Evolutionary conservation across 2,113 vertebrate genomes (phyloP).

Genomic region (Nematolebias whitei): DNA sequence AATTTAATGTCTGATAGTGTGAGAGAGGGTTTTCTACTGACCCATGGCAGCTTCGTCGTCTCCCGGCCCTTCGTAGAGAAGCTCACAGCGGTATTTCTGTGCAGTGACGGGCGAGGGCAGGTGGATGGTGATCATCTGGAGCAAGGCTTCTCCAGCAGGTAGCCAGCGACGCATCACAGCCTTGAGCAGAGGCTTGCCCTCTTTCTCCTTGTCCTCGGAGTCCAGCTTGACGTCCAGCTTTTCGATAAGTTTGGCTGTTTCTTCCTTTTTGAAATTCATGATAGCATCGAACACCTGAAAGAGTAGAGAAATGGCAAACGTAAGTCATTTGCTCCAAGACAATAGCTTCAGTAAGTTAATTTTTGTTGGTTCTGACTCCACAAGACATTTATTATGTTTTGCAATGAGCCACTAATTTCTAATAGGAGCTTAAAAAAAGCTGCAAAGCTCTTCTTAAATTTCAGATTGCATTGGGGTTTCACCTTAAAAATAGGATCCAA

Average conservation of each 20-base stretch:
- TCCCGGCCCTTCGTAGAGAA: slow-evolving; percentile 93
- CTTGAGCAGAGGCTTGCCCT: slow-evolving; percentile 92
- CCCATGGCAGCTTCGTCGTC: slow-evolving; percentile 96
- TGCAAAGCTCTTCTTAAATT: neutral
- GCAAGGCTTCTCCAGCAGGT: slow-evolving; percentile 91
- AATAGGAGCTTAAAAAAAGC: neutral
- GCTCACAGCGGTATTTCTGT: slow-evolving; percentile 94
- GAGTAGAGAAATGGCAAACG: neutral
- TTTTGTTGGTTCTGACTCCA: too few species aligned
- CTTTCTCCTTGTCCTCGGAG: slow-evolving; percentile 90
- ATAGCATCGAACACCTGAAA: slow-evolving; percentile 91
- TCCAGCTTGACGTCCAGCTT: slow-evolving; percentile 94
- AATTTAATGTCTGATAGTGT: neutral
- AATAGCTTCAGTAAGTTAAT: neutral
- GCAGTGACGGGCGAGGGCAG: slow-evolving; percentile 94
- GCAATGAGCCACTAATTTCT: neutral
- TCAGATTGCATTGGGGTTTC: neutral
- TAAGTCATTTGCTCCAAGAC: neutral
- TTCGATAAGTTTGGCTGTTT: slow-evolving; percentile 88
- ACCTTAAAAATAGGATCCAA: slow-evolving; percentile 98
- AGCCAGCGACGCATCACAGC: slow-evolving; percentile 97
- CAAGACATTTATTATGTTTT: too few species aligned
- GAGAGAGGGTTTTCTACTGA: slow-evolving; percentile 40
- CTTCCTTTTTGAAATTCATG: slow-evolving; percentile 95
- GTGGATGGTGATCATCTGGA: slow-evolving; percentile 99